A percentile compares a stretch with the other conserved stretches of the same genome.
Conservation (phyloP, 2,888 invertebrate species). For the Chydorus sphaericus region DNA sequence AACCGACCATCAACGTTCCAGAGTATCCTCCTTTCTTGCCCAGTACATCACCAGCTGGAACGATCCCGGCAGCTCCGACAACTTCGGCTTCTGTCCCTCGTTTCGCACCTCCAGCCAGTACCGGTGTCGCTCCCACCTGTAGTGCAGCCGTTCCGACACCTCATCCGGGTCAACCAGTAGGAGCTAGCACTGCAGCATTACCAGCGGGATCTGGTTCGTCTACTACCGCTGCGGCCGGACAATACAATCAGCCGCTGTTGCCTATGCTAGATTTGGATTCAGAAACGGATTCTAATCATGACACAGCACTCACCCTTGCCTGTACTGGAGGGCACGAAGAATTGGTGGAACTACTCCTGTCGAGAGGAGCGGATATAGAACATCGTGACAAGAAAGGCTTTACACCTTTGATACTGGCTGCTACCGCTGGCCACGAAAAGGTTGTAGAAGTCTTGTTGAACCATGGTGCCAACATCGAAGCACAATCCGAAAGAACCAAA, state of each 20-base stretch:
- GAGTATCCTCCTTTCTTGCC: too few relatives aligned
- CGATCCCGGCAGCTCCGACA: not conserved
- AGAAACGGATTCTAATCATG: conserved; percentile 96
- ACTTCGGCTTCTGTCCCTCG: not conserved
- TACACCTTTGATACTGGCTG: conserved; percentile 90
- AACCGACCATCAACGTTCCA: too few relatives aligned
- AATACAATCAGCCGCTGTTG: conserved; percentile 20
- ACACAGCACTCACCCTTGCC: conserved; percentile 92
- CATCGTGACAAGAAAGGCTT: conserved; percentile 98
- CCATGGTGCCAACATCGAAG: conserved; percentile 92
- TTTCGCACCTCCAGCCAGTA: conserved; percentile 18
- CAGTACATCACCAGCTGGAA: not conserved
- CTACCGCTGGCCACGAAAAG: conserved; percentile 86
- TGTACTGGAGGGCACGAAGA: conserved; percentile 96
- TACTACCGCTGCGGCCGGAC: conserved; percentile 16
- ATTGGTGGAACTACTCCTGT: conserved; percentile 77
- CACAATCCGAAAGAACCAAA: conserved; percentile 96
- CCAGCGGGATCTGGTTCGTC: conserved; percentile 21
- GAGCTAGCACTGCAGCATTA: conserved; percentile 13
- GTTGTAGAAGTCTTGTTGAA: conserved; percentile 86
- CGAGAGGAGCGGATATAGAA: conserved; percentile 88
- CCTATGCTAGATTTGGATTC: conserved; percentile 73
- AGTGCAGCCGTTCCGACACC: not conserved
- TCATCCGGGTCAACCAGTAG: not conserved
- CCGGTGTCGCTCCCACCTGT: not conserved